Evolutionary conservation across 2,888 invertebrate species (phyloP).

Genomic region (Cephus pulcher): DNA sequence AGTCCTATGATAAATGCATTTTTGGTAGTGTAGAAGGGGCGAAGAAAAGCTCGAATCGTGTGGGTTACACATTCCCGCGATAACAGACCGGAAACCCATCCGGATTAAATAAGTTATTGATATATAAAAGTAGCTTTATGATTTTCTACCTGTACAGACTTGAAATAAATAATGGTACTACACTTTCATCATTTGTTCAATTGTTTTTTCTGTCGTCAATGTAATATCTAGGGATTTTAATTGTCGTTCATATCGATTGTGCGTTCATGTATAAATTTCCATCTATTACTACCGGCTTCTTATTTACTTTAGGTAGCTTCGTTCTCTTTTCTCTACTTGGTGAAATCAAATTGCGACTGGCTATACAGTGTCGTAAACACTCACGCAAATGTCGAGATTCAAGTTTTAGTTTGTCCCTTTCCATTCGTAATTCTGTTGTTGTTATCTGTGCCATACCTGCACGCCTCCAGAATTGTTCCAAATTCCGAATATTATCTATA

Average conservation of each 20-base stretch:
- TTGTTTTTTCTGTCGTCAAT: background rate
- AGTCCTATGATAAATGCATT: background rate
- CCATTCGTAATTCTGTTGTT: conserved; percentile 29
- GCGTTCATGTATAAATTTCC: background rate
- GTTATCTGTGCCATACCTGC: conserved; percentile 34
- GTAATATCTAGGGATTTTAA: background rate
- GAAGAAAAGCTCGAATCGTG: background rate
- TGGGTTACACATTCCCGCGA: background rate
- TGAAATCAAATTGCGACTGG: background rate
- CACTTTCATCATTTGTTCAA: background rate
- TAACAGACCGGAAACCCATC: background rate
- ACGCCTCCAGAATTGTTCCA: conserved; percentile 48
- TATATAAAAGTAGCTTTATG: conserved; percentile 13
- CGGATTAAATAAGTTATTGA: conserved; percentile 10
- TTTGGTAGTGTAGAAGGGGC: background rate
- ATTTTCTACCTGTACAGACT: conserved; percentile 39
- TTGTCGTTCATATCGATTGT: background rate
- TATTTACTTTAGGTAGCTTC: background rate
- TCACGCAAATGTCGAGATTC: conserved; percentile 29
- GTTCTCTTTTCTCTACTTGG: background rate
- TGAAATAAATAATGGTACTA: conserved; percentile 24
- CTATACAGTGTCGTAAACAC: conserved; percentile 22
- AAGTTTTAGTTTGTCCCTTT: conserved; percentile 29
- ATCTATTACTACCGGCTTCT: background rate
- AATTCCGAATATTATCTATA: conserved; percentile 27